phyloP scores from a whole-genome alignment of 2,888 invertebrate species.

The Agonopterix alstromeriana region DNA sequence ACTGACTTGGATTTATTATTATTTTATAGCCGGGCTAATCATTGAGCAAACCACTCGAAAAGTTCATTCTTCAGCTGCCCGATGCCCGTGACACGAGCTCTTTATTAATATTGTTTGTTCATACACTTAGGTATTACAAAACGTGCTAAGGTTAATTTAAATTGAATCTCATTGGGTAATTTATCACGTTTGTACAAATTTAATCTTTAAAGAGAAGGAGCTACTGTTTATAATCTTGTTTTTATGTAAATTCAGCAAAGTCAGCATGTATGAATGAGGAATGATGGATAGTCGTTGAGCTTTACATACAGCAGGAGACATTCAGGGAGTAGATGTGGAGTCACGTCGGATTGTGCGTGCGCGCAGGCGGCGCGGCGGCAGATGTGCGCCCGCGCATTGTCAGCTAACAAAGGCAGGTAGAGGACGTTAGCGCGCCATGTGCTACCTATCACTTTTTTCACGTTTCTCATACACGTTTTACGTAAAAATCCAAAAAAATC shows the following conservation, averaged over 20 bases:
- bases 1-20: conserved; percentile 30
- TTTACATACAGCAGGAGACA: conserved; percentile 27
- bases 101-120: conserved; percentile 3
- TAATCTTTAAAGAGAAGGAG: not conserved
- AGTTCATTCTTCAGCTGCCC: conserved; percentile 2
- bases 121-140: not conserved
- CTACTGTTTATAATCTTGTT: not conserved
- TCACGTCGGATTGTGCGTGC: conserved; percentile 37
- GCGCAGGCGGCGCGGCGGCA: conserved; percentile 62
- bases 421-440: conserved; percentile 63
- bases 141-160: not conserved
- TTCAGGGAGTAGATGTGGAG: conserved; percentile 25
- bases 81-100: conserved; percentile 4
- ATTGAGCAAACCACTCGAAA: conserved; percentile 25
- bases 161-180: not conserved
- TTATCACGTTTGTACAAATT: not conserved
- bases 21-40: conserved; percentile 28
- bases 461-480: conserved; percentile 55
- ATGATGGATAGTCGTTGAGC: conserved; percentile 34
- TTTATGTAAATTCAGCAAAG: conserved; percentile 16
- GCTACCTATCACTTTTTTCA: conserved; percentile 71
- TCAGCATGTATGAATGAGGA: conserved; percentile 23
- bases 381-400: conserved; percentile 66
- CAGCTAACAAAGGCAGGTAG: conserved; percentile 70
- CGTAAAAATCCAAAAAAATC: conserved; percentile 55